phyloP scores from a whole-genome alignment of 1,140 invertebrate species.

The Neodiprion lecontei region DNA sequence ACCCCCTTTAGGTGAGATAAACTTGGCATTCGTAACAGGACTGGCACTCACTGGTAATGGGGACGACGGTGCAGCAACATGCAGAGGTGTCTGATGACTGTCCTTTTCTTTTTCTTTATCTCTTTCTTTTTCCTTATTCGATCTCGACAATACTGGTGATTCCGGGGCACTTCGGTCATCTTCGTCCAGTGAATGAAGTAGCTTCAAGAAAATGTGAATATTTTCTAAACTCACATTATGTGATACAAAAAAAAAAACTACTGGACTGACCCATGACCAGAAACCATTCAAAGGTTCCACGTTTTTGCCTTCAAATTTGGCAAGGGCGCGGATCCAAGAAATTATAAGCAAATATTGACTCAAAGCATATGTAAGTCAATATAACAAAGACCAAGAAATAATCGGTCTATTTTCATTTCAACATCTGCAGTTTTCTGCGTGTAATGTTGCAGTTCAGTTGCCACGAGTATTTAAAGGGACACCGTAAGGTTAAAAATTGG shows the following conservation, averaged over 20 bases:
- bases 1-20: constrained; percentile 42
- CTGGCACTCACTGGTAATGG: constrained; percentile 53
- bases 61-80: constrained; percentile 47
- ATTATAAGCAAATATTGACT: no score
- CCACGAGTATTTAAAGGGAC: no score
- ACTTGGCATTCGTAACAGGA: constrained; percentile 51
- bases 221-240: constrained; percentile 2
- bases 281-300: neutral
- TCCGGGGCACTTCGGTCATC: constrained; percentile 64
- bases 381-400: no score
- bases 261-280: constrained; percentile 18
- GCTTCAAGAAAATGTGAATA: constrained; percentile 46
- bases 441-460: no score
- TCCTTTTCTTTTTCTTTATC: constrained; percentile 35
- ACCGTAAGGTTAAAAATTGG: no score
- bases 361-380: no score
- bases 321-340: constrained; percentile 18
- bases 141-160: constrained; percentile 49
- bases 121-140: constrained; percentile 35
- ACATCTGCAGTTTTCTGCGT: no score
- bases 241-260: constrained; percentile 8
- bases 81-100: constrained; percentile 42
- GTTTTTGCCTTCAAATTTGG: constrained; percentile 14
- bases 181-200: constrained; percentile 72
- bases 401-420: no score